Conservation (phyloP, 2,888 invertebrate genomes). For the Pemphredon lugubris region DNA sequence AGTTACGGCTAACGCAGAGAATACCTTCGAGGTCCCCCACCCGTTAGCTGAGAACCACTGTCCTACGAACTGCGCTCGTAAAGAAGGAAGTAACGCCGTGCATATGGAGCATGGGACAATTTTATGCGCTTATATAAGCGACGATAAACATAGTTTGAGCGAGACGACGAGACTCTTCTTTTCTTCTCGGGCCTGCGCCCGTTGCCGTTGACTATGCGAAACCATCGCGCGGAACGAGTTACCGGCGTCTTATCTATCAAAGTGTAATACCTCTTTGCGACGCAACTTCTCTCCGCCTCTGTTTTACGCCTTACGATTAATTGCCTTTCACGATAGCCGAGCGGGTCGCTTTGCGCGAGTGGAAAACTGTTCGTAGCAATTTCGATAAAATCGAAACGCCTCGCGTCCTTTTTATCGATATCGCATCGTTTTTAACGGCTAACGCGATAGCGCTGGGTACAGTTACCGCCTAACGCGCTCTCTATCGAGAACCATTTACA, state of each 20-base stretch:
- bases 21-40: too few species aligned
- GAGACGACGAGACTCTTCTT: conserved; percentile 14
- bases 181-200: conserved; percentile 28
- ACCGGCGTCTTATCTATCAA: conserved; percentile 51
- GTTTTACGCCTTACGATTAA: conserved; percentile 5
- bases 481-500: too few species aligned
- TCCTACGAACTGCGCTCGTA: conserved; percentile 33
- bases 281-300: conserved; percentile 5
- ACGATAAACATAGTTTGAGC: conserved; percentile 65
- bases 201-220: conserved; percentile 26
- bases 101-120: conserved; percentile 57
- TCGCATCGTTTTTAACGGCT: too few species aligned
- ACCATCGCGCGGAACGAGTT: conserved; percentile 25
- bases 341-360: too few species aligned
- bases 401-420: too few species aligned
- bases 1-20: too few species aligned
- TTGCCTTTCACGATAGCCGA: neutral
- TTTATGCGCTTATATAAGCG: conserved; percentile 63
- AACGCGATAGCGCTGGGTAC: too few species aligned
- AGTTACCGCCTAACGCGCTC: too few species aligned
- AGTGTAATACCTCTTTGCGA: conserved; percentile 31
- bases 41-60: conserved; percentile 49
- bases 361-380: too few species aligned
- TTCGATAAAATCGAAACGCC: too few species aligned
- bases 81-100: conserved; percentile 41